Base-by-base conservation (phyloP, 2,797 vertebrate genomes). In the Lindbergichthys nudifrons region DNA sequence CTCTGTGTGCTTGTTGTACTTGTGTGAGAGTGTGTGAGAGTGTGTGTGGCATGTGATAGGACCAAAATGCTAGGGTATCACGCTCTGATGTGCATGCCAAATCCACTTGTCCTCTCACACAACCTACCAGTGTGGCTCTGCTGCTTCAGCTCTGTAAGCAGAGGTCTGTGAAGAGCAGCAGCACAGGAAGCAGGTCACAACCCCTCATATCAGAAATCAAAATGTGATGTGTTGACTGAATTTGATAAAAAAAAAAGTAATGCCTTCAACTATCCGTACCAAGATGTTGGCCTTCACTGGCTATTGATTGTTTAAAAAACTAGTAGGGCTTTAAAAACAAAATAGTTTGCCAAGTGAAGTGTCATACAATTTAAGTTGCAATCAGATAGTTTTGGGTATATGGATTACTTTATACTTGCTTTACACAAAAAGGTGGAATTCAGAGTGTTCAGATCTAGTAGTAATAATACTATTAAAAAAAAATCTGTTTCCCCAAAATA, bases 71-170 rank as follows among this genome's bases (percentile, higher is more conserved):
- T 87, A 82, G 84, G 82, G 80, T 90, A 92, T 92, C 92, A 93
- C 86, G 92, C 92, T 94, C 92, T 92, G 92, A 93, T 92, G 90
- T 92, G 92, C 91, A 92, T 92, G 91, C 80, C 89, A 92, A 93
- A 94, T 93, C 93, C 90, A 87, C 89, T 92, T 91, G 92, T 93
- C 88, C 87, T 89, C 90, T 93, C 89, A 90, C 90, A 92, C 88
- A 92, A 85, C 77, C 89, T 75, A 86, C 80, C 86, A 88, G 87
- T 84, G 89, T 85, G 89, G 79, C 87, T 90, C 72, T 67, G 88
- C 77, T 43, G 78, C 52, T 73, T 83, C 77, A 83, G 87, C 88
- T 79, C 81, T 59, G 76, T 85, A 85, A 88, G 80, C 81, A 70
- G 80, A 87, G 81, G 84, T 87, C 86, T 80, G 73, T 76, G 81